Evolutionary conservation across 2,888 invertebrate species (phyloP), one percentile per base, ranked within the genome.

Genomic region (Leucozona laternaria): DNA sequence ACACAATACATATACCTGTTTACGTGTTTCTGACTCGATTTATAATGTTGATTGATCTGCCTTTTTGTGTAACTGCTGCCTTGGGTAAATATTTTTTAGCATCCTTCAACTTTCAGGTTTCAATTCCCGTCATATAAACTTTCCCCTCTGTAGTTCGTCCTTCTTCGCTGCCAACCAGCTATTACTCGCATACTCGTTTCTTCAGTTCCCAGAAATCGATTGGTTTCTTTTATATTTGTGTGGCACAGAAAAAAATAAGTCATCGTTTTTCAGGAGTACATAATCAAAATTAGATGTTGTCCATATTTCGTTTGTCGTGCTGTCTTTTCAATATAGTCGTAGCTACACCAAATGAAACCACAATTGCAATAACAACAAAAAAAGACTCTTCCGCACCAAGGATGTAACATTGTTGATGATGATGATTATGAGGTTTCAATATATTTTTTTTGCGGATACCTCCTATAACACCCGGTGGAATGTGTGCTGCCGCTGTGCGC

Each of bases 281-380:
- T 37, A 71, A 48, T 66, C 76, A 64, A 70, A 71, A 76, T 79
- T 70, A 76, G 79, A 84, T 70, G 64, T 76, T 73, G 79, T 37
- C 64, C 57, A 62, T 79, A 53, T 76, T 68, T 70, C 50, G 71
- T 37, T 55, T 75, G 70, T 64, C 75, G 70, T 75, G 64, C 60
- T 78, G 80, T 72, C 66, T 45, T 70, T 48, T 31, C 4, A n/a
- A n/a, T 34, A 53, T 60, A 22, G 15, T 40, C 60, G 40, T 53
- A n/a, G n/a, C n/a, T n/a, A 13, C 53, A 66, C 62, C 28, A 58
- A 60, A 62, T 34, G 15, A 68, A 72, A 66, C 62, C 79, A 20
- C 70, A 71, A 43, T 73, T 25, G 70, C 28, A 48, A 20, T n/a
- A 40, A 40, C n/a, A 53, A 68, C 15, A 20, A 37, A 70, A 37